Percentiles rank a stretch among this genome's conserved stretches.
Evolutionary conservation across 2,888 invertebrate species (phyloP).

Genomic region (Bibio marci): DNA sequence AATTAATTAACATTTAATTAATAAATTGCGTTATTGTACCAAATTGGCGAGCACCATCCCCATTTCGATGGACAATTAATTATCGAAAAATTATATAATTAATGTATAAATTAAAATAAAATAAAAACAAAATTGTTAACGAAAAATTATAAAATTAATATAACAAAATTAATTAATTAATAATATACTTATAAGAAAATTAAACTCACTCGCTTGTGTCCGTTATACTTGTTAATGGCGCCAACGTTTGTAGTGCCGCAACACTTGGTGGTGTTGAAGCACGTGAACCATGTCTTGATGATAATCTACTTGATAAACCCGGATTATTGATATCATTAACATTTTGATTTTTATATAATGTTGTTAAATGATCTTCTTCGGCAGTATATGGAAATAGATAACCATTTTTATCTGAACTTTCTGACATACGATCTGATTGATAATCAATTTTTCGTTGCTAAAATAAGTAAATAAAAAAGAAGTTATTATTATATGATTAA

Average conservation of each 20-base stretch:
- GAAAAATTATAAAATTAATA: neutral
- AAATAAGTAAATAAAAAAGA: slow-evolving; percentile 32
- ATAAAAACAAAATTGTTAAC: neutral
- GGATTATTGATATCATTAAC: slow-evolving; percentile 38
- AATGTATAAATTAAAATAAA: neutral
- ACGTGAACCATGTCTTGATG: slow-evolving; percentile 25
- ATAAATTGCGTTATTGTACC: neutral
- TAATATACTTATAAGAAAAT: neutral
- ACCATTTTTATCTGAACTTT: slow-evolving; percentile 58
- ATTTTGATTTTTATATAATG: slow-evolving; percentile 12
- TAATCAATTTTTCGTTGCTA: slow-evolving; percentile 22
- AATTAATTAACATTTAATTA: slow-evolving; percentile 1
- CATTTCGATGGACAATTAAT: neutral
- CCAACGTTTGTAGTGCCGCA: slow-evolving; percentile 36
- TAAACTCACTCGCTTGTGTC: slow-evolving; percentile 45
- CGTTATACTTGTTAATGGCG: slow-evolving; percentile 43
- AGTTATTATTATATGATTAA: slow-evolving; percentile 18
- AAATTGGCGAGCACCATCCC: neutral
- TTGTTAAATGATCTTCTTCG: slow-evolving; percentile 53
- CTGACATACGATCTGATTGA: slow-evolving; percentile 44
- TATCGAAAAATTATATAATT: neutral
- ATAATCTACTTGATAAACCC: slow-evolving; percentile 21
- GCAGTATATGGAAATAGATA: slow-evolving; percentile 75
- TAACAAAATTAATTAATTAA: neutral
- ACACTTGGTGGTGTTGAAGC: slow-evolving; percentile 29